phyloP scores from a whole-genome alignment of 1,140 invertebrate genomes.

The Leptopilina clavipes region DNA sequence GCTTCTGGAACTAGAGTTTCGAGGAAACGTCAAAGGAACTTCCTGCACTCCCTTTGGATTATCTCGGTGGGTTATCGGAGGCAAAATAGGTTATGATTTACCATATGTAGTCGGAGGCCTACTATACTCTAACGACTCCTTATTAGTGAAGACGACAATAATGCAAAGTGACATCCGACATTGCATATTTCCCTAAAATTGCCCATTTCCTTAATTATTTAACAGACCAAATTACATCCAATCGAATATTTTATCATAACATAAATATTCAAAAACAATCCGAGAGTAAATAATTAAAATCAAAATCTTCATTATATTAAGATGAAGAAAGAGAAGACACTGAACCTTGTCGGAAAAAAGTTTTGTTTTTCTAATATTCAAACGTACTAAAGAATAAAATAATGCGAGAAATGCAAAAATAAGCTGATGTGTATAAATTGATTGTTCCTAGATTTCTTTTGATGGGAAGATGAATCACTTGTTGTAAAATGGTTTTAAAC shows the following conservation, averaged over 20 bases:
- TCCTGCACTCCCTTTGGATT: constrained; percentile 46
- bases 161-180: constrained; percentile 33
- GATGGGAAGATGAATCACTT: background rate
- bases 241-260: too few species aligned
- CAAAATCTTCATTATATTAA: too few species aligned
- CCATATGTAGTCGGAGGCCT: constrained; percentile 35
- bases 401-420: too few species aligned
- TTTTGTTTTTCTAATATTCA: too few species aligned
- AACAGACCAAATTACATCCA: background rate
- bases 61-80: constrained; percentile 47
- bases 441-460: constrained; percentile 1
- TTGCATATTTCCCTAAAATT: constrained; percentile 9
- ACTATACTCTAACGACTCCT: constrained; percentile 39
- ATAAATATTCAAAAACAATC: too few species aligned
- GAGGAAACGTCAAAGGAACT: constrained; percentile 40
- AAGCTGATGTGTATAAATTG: background rate
- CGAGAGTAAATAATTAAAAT: too few species aligned
- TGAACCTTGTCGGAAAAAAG: too few species aligned
- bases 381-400: too few species aligned
- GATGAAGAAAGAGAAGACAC: too few species aligned
- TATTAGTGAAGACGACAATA: constrained; percentile 36
- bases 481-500: constrained; percentile 11
- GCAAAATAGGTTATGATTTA: constrained; percentile 40
- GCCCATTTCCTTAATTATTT: background rate
- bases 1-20: constrained; percentile 26